Evolutionary conservation across 1,140 invertebrate species (phyloP).

Genomic region (Bombus waltoni): DNA sequence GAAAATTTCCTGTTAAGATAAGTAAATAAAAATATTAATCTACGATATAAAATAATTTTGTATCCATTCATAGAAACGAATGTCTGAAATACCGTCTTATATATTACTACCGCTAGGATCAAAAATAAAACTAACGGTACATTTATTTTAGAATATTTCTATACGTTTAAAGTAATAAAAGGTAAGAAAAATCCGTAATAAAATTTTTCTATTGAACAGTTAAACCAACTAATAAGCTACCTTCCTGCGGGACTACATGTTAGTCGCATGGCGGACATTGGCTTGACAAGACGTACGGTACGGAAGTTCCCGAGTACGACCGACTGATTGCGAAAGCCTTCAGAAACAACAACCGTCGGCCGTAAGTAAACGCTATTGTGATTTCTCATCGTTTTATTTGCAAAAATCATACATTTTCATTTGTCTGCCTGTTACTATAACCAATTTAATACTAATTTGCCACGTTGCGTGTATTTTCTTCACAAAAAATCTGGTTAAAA

Average conservation of each 20-base stretch:
- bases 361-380: slow-evolving; percentile 80
- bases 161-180: neutral
- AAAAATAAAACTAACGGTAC: slow-evolving; percentile 43
- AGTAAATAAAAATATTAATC: too few relatives aligned
- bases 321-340: slow-evolving; percentile 80
- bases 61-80: slow-evolving; percentile 50
- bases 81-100: slow-evolving; percentile 64
- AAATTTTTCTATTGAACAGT: slow-evolving; percentile 23
- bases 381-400: slow-evolving; percentile 62
- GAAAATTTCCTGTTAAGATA: neutral
- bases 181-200: slow-evolving; percentile 7
- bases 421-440: slow-evolving; percentile 13
- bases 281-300: slow-evolving; percentile 56
- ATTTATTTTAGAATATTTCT: neutral
- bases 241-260: neutral
- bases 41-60: slow-evolving; percentile 27
- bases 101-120: slow-evolving; percentile 59
- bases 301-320: slow-evolving; percentile 73
- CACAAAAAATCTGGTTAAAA: neutral
- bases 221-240: neutral
- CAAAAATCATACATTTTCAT: slow-evolving; percentile 44
- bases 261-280: slow-evolving; percentile 50
- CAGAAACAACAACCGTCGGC: slow-evolving; percentile 82
- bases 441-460: slow-evolving; percentile 29
- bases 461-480: slow-evolving; percentile 10